Evolutionary conservation across 2,888 invertebrate species (phyloP).

Genomic region (Hirtodrosophila duncani): DNA sequence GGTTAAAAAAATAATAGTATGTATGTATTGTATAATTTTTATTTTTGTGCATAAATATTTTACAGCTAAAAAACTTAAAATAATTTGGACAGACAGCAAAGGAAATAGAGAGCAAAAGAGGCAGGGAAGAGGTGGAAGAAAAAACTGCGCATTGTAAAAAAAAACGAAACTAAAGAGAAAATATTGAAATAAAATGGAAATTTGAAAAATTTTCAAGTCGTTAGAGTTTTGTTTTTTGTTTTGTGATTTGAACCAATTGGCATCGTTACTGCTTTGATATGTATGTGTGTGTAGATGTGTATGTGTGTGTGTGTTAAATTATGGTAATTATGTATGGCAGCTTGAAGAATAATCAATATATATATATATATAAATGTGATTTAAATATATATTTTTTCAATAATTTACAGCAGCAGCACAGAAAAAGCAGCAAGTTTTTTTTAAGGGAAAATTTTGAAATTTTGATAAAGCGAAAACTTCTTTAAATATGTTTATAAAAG

Average conservation of each 20-base stretch:
- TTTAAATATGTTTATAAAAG: constrained; percentile 2
- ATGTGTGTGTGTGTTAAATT: constrained; percentile 19
- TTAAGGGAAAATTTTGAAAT: constrained; percentile 7
- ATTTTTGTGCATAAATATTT: constrained; percentile 70
- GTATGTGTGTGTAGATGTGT: constrained; percentile 7
- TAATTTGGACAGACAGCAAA: constrained; percentile 29
- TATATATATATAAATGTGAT: constrained; percentile 1
- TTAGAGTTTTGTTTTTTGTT: neutral
- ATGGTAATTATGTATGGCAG: constrained; percentile 56
- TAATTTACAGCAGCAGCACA: constrained; percentile 38
- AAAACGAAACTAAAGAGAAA: constrained; percentile 12
- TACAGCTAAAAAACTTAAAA: constrained; percentile 63
- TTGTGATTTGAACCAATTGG: constrained; percentile 49
- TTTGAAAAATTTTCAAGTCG: constrained; percentile 12
- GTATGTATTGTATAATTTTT: constrained; percentile 39
- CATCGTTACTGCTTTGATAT: constrained; percentile 31
- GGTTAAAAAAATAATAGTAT: constrained; percentile 14
- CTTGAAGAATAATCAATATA: constrained; percentile 68
- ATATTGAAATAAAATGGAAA: constrained; percentile 1
- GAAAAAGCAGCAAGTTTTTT: constrained; percentile 2
- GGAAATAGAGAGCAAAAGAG: constrained; percentile 3
- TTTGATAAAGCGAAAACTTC: constrained; percentile 19
- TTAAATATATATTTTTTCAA: constrained; percentile 42
- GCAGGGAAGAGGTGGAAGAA: constrained; percentile 1
- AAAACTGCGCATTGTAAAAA: constrained; percentile 40